These are phyloP conservation scores for Lasioglossum calceatum DNA, from an alignment of 2,888 invertebrate genomes.

Conservation along the genomic window DNA sequence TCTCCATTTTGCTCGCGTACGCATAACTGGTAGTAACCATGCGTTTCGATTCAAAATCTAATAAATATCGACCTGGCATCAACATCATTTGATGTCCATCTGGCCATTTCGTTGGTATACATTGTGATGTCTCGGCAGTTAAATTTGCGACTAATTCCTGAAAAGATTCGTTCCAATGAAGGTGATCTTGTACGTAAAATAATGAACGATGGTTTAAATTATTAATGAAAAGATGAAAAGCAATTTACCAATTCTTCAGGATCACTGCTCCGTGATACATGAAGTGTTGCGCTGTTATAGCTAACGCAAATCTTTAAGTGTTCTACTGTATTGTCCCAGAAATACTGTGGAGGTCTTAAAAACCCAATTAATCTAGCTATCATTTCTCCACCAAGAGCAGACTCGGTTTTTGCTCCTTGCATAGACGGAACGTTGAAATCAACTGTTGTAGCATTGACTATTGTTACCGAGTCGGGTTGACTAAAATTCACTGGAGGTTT, in stretches of 20 bases:
- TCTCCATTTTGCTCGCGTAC: slow-evolving; percentile 91
- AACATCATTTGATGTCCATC: slow-evolving; percentile 84
- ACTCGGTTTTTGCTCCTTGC: slow-evolving; percentile 88
- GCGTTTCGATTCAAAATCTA: slow-evolving; percentile 89
- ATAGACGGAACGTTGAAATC: slow-evolving; percentile 91
- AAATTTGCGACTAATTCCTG: slow-evolving; percentile 87
- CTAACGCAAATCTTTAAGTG: slow-evolving; percentile 92
- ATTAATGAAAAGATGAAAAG: slow-evolving; percentile 14
- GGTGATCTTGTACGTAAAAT: background rate
- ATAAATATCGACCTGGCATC: slow-evolving; percentile 87
- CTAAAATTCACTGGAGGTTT: slow-evolving; percentile 94
- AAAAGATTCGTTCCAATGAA: background rate
- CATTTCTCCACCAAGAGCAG: slow-evolving; percentile 90
- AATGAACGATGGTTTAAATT: background rate
- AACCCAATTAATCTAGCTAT: slow-evolving; percentile 92
- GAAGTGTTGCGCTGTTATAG: slow-evolving; percentile 90
- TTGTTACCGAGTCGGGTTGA: slow-evolving; percentile 94
- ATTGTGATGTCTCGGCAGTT: slow-evolving; percentile 89
- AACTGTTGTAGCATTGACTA: slow-evolving; percentile 93
- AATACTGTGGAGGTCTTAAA: slow-evolving; percentile 90
- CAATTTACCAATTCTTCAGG: slow-evolving; percentile 75
- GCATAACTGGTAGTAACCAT: slow-evolving; percentile 83
- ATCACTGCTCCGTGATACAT: slow-evolving; percentile 78
- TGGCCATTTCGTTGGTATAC: slow-evolving; percentile 89
- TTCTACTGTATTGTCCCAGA: slow-evolving; percentile 89